Conservation (phyloP, 2,113 vertebrate species). For the Cryptotis parvus region DNA sequence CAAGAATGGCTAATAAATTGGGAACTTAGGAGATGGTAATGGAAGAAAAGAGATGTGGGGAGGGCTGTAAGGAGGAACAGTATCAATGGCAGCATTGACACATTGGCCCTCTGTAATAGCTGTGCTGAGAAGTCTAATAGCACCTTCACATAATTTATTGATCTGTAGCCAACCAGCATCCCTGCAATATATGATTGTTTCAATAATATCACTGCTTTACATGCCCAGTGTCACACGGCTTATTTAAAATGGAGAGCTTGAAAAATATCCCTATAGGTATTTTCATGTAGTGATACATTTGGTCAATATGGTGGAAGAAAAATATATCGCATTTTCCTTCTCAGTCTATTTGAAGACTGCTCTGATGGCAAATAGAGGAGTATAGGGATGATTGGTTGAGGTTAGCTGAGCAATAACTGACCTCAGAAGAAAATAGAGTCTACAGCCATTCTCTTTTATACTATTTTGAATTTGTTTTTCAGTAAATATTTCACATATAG, state of each 20-base stretch:
- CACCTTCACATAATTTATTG: background rate
- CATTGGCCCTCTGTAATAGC: background rate
- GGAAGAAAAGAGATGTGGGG: background rate
- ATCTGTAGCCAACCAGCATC: background rate
- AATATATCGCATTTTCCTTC: background rate
- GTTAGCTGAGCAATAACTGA: slow-evolving; percentile 24
- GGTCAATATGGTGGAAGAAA: background rate
- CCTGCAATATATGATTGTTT: background rate
- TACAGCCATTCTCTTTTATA: background rate
- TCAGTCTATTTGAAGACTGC: background rate
- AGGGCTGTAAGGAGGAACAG: background rate
- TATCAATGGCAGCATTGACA: background rate
- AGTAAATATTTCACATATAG: background rate
- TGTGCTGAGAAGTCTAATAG: background rate
- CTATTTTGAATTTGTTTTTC: slow-evolving; percentile 21
- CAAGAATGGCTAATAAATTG: slow-evolving; percentile 28
- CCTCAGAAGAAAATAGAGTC: background rate
- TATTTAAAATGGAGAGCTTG: background rate
- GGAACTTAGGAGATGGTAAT: background rate
- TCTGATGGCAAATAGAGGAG: background rate
- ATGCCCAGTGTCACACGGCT: background rate
- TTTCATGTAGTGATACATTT: background rate
- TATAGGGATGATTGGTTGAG: background rate
- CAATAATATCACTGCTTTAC: background rate
- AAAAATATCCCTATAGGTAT: background rate